These are phyloP conservation scores for Cephalophus harveyi DNA, from an alignment of 2,113 vertebrate genomes.

Conservation along the genomic window DNA sequence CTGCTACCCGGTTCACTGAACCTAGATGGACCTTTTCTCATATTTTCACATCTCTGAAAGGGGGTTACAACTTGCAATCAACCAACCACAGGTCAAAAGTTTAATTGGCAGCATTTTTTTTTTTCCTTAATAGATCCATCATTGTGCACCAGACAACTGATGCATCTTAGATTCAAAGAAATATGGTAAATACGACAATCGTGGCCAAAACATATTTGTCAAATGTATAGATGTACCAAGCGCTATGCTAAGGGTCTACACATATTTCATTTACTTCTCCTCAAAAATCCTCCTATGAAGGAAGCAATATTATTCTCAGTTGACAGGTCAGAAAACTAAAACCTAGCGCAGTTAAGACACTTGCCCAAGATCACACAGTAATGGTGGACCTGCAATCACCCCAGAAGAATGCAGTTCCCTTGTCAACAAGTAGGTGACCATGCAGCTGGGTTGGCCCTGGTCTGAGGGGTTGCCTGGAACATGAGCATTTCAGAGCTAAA, in stretches of 20 bases:
- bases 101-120: background rate
- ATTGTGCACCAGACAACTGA: background rate
- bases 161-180: background rate
- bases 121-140: background rate
- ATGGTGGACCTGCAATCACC: background rate
- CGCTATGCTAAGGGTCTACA: background rate
- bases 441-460: background rate
- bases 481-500: background rate
- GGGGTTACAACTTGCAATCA: background rate
- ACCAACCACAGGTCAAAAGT: background rate
- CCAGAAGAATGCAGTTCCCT: background rate
- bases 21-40: background rate
- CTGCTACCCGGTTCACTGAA: accelerated
- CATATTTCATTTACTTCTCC: background rate
- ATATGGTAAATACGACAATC: background rate
- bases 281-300: background rate
- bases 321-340: background rate
- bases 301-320: background rate
- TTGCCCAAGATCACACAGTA: background rate
- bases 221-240: background rate
- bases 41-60: background rate
- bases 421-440: background rate
- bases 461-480: background rate
- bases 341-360: background rate
- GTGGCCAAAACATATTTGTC: background rate